Evolutionary conservation across 1,140 invertebrate species (phyloP).

Genomic region (Megathymus violae): DNA sequence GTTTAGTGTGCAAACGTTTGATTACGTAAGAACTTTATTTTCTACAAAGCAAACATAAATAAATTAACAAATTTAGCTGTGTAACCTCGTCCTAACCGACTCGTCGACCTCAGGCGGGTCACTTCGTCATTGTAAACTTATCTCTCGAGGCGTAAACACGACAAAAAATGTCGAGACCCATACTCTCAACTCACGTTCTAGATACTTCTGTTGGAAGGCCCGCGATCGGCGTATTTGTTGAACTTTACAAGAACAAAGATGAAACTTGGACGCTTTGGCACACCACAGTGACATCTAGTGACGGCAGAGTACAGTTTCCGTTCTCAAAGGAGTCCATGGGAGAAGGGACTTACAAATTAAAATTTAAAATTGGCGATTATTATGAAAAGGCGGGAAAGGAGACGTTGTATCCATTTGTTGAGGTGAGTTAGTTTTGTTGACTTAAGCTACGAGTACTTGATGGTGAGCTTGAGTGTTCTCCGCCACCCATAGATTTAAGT

Average conservation of each 20-base stretch:
- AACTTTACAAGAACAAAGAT: conserved; percentile 87
- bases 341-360: conserved; percentile 89
- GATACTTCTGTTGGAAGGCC: conserved; percentile 88
- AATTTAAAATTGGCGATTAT: conserved; percentile 90
- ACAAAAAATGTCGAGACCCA: conserved; percentile 63
- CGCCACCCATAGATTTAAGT: too few species aligned
- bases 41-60: neutral
- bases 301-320: conserved; percentile 88
- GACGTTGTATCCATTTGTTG: conserved; percentile 90
- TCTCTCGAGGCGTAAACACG: neutral
- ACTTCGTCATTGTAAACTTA: conserved; percentile 8
- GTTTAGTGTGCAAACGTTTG: too few species aligned
- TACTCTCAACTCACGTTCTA: conserved; percentile 87
- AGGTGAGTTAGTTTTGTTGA: conserved; percentile 86
- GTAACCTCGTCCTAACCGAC: conserved; percentile 15
- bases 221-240: conserved; percentile 85
- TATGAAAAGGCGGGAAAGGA: conserved; percentile 85
- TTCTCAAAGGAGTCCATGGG: conserved; percentile 85
- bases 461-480: too few species aligned
- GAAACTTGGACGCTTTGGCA: conserved; percentile 86
- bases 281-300: conserved; percentile 86
- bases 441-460: too few species aligned
- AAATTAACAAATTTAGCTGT: conserved; percentile 21
- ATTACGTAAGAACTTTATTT: too few species aligned
- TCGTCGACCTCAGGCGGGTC: conserved; percentile 22